A percentile compares a stretch with the other conserved stretches of the same genome.
Evolutionary conservation across 1,140 invertebrate species (phyloP).

Genomic region (Lasioglossum baleicum): DNA sequence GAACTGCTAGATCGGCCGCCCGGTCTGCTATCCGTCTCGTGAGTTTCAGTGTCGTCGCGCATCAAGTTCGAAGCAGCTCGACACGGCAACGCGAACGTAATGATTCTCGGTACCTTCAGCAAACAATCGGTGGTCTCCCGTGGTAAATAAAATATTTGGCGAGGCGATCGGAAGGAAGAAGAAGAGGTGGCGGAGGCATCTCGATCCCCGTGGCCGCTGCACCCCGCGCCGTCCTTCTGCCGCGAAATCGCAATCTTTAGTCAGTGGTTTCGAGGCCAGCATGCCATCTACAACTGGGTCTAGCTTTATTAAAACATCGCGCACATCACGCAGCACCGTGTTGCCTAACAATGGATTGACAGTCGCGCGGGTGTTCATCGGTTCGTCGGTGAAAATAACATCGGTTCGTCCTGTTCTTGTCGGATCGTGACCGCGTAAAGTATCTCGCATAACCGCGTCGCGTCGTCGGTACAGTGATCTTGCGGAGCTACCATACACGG

Average conservation of each 20-base stretch:
- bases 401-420: constrained; percentile 1
- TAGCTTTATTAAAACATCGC: constrained; percentile 52
- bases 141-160: constrained; percentile 41
- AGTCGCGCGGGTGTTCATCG: constrained; percentile 15
- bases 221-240: constrained; percentile 15
- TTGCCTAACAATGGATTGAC: constrained; percentile 43
- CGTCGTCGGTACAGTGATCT: constrained; percentile 1
- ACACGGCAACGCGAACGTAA: too few species aligned
- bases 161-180: constrained; percentile 9
- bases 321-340: constrained; percentile 37
- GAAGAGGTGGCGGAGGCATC: constrained; percentile 5
- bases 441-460: neutral
- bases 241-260: constrained; percentile 46
- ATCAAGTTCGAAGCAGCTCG: too few species aligned
- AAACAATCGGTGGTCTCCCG: neutral
- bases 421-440: neutral
- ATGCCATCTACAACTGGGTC: constrained; percentile 38
- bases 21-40: too few species aligned
- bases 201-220: neutral
- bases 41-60: too few species aligned
- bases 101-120: neutral
- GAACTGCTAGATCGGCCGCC: too few species aligned
- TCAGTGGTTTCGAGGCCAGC: constrained; percentile 53
- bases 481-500: neutral
- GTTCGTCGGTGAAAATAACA: constrained; percentile 15